Evolutionary conservation across 1,140 invertebrate genomes (phyloP), one percentile per base, ranked within the genome.

Genomic region (Linepithema humile): DNA sequence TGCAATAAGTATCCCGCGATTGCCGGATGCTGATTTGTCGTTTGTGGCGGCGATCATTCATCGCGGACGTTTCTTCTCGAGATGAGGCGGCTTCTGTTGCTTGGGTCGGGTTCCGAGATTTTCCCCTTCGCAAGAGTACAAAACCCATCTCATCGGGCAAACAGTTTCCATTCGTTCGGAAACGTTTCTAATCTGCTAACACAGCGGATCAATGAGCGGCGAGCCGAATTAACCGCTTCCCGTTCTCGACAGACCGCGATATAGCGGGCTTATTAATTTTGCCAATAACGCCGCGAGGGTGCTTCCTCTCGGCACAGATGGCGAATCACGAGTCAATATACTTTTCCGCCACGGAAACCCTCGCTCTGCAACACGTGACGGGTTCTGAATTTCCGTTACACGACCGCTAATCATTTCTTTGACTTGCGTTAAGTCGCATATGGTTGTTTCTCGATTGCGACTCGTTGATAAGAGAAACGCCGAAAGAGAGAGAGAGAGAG

Each of bases 321-420:
- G 93, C 86, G 87, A 86, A 89, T 92, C 92, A 90, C 90, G 85
- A 93, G 92, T 93, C 92, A 93, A 93, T 93, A 93, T 92, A 92
- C 89, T 92, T 93, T 90, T 90, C 85, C 75, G 73, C 84, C 73
- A 75, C 84, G 82, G 87, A 87, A 85, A 77, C 88, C 70, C 53
- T 57, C 80, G 84, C 69, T 26, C 32, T 48, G 38, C 77, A 85
- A 85, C 83, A 86, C 83, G 88, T 88, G 87, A 89, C 88, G 88
- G 64, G 65, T 72, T 50, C 48, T 70, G 86, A 88, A 88, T 82
- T 88, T 78, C 85, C 78, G 85, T 73, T 70, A 74, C 82, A 45
- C 43, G 72, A 57, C 38, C 69, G 60, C 75, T 85, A 85, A 91
- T 91, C 85, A 86, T 91, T 88, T 72, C 87, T 85, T 82, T 80